Conservation (phyloP, 2,797 vertebrate species). For the Rousettus madagascariensis region DNA sequence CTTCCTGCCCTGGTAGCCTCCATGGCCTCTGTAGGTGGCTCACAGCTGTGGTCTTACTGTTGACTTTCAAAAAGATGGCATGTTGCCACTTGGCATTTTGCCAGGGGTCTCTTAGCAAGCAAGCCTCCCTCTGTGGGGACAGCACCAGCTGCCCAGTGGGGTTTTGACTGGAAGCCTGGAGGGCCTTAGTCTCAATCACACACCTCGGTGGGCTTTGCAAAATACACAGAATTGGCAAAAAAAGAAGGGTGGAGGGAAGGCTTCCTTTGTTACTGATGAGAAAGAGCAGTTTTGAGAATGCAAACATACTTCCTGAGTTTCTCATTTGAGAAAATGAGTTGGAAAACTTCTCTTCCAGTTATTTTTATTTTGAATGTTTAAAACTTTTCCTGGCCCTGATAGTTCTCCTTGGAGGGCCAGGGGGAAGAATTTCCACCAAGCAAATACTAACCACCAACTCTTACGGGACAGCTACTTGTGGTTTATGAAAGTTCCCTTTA, state of each 20-base stretch:
- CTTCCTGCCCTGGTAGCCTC: background rate
- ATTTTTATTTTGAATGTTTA: slow-evolving; percentile 20
- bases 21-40: background rate
- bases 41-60: background rate
- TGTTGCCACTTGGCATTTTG: background rate
- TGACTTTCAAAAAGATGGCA: background rate
- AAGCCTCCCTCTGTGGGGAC: background rate
- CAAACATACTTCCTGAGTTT: background rate
- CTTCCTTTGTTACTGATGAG: background rate
- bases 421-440: background rate
- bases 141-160: background rate
- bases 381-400: background rate
- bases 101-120: background rate
- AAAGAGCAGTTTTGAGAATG: background rate
- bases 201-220: background rate
- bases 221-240: background rate
- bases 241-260: background rate
- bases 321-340: slow-evolving; percentile 1
- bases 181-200: background rate
- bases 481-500: background rate
- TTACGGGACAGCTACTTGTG: background rate
- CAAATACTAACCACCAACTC: slow-evolving; percentile 30
- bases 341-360: background rate
- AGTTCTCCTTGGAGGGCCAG: background rate
- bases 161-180: background rate